Conservation (phyloP, 1,140 invertebrate species). For the Drosophila nebulosa region DNA sequence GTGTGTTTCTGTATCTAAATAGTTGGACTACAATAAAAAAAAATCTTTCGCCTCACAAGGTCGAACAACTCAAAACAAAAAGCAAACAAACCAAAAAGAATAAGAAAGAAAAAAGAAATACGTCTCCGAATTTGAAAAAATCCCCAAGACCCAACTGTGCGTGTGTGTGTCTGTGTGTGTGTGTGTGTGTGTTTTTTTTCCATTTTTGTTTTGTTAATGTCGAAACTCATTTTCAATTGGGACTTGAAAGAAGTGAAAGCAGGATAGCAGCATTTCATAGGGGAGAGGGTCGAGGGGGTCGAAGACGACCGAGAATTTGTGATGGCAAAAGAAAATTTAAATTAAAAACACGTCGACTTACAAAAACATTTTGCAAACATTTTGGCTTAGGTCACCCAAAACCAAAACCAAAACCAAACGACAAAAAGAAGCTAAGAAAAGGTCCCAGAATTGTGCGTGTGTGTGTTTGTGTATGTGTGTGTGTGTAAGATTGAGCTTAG, state of each 20-base stretch:
- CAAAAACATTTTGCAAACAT: constrained; percentile 12
- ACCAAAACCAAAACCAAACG: not conserved
- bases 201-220: not conserved
- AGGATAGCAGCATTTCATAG: not conserved
- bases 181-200: too few species aligned
- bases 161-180: too few species aligned
- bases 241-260: not conserved
- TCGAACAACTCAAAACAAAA: not conserved
- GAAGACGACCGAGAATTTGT: not conserved
- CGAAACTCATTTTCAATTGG: not conserved
- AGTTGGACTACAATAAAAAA: not conserved
- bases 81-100: not conserved
- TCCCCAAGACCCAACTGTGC: not conserved
- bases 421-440: not conserved
- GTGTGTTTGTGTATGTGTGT: not conserved
- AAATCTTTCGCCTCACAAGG: not conserved
- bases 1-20: not conserved
- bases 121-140: not conserved
- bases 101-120: not conserved
- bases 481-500: not conserved
- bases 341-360: constrained; percentile 72
- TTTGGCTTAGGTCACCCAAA: constrained; percentile 14
- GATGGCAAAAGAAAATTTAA: constrained; percentile 49
- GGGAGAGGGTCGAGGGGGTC: not conserved
- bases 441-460: too few species aligned